Conservation (phyloP, 1,140 invertebrate species). For the Geopemphigus sp. region DNA sequence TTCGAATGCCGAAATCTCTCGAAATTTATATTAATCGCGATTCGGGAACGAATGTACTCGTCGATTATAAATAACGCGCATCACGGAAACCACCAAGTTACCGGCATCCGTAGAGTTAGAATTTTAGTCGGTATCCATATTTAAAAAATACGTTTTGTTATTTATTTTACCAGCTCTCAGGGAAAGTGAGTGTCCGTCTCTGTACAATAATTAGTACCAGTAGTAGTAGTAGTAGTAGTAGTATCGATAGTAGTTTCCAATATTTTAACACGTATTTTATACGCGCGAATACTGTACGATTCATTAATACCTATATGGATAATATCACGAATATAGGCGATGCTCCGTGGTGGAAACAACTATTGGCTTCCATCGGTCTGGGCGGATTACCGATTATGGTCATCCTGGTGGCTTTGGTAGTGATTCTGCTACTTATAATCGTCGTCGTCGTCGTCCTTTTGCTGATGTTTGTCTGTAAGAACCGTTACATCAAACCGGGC, state of each 20-base stretch:
- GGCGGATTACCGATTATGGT: conserved; percentile 26
- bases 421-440: conserved; percentile 10
- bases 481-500: conserved; percentile 29
- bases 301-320: neutral
- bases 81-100: too few species aligned
- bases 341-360: conserved; percentile 43
- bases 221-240: neutral
- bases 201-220: neutral
- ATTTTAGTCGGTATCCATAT: neutral
- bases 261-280: neutral
- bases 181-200: conserved; percentile 17
- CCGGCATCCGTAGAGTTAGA: neutral
- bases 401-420: neutral
- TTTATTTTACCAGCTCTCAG: conserved; percentile 35
- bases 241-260: too few species aligned
- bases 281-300: neutral
- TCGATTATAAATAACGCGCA: too few species aligned
- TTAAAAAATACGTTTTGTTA: neutral
- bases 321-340: conserved; percentile 24
- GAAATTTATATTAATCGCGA: too few species aligned
- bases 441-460: neutral
- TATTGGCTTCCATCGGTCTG: conserved; percentile 12
- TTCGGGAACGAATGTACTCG: too few species aligned
- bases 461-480: conserved; percentile 17
- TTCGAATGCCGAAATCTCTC: too few species aligned